Evolutionary conservation across 2,113 vertebrate species (phyloP).

Genomic region (Isurus oxyrinchus): DNA sequence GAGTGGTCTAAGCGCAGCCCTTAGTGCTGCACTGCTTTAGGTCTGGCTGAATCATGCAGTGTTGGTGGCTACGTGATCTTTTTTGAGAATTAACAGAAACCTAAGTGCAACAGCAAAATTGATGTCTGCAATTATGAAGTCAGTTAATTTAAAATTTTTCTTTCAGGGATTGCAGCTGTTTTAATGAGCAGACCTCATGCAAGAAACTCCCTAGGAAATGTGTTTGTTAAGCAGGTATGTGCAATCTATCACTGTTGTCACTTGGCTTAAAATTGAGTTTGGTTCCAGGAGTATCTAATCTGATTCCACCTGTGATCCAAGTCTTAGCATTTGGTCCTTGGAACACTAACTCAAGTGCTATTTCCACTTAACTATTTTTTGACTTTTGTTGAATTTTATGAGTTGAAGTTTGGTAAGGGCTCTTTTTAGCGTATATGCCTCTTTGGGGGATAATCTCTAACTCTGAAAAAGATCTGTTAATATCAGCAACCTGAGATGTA

Average conservation of each 20-base stretch:
- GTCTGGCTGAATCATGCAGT: neutral
- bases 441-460: neutral
- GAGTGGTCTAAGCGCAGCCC: neutral
- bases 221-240: constrained; percentile 75
- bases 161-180: constrained; percentile 71
- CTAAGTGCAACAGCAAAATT: neutral
- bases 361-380: neutral
- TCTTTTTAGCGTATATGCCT: neutral
- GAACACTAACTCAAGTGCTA: neutral
- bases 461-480: neutral
- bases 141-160: neutral
- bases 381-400: neutral
- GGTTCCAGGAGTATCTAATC: too few relatives aligned
- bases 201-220: constrained; percentile 76
- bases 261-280: neutral
- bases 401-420: neutral
- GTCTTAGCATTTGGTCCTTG: neutral
- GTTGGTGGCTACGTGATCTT: neutral
- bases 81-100: neutral
- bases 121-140: neutral
- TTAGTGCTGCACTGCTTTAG: neutral
- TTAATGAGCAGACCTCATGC: constrained; percentile 75
- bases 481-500: neutral
- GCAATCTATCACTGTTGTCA: neutral
- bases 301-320: neutral